Percentiles rank a stretch among this genome's conserved stretches.
These are phyloP conservation scores for Cistogaster globosa DNA, from an alignment of 2,888 invertebrate species.

Conservation along the genomic window DNA sequence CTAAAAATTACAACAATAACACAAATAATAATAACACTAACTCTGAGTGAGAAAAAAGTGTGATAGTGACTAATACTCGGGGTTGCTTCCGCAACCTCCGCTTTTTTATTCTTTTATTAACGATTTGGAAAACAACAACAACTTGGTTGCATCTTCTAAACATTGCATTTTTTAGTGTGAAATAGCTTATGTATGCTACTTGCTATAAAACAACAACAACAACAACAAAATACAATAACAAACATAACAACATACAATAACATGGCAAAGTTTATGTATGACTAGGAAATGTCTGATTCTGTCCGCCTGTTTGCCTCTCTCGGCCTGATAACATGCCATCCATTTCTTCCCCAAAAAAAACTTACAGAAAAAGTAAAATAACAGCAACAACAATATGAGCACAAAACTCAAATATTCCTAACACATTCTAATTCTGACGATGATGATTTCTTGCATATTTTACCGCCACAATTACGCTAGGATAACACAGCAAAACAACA, in stretches of 20 bases:
- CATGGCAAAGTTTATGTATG: constrained; percentile 43
- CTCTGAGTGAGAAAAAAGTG: constrained; percentile 70
- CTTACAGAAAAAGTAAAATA: constrained; percentile 70
- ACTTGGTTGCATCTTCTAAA: constrained; percentile 60
- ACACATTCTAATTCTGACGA: constrained; percentile 79
- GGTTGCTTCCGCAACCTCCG: constrained; percentile 72
- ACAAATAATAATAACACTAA: constrained; percentile 65
- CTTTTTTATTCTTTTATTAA: constrained; percentile 54
- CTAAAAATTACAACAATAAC: constrained; percentile 74
- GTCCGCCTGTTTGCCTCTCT: constrained; percentile 64
- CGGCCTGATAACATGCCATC: constrained; percentile 59
- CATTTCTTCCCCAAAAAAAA: constrained; percentile 70
- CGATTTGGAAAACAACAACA: too few species aligned
- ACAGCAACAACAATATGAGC: constrained; percentile 37
- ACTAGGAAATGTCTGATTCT: constrained; percentile 60
- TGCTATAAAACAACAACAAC: constrained; percentile 29
- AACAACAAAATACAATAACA: neutral
- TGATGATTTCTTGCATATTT: constrained; percentile 71
- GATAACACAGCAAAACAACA: neutral
- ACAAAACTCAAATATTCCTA: constrained; percentile 59
- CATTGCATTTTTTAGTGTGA: constrained; percentile 27
- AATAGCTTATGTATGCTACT: constrained; percentile 69
- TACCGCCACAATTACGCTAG: constrained; percentile 66
- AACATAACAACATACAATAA: constrained; percentile 5
- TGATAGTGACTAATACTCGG: constrained; percentile 74